Evolutionary conservation across 2,113 vertebrate species (phyloP).

Genomic region (Nestor notabilis): DNA sequence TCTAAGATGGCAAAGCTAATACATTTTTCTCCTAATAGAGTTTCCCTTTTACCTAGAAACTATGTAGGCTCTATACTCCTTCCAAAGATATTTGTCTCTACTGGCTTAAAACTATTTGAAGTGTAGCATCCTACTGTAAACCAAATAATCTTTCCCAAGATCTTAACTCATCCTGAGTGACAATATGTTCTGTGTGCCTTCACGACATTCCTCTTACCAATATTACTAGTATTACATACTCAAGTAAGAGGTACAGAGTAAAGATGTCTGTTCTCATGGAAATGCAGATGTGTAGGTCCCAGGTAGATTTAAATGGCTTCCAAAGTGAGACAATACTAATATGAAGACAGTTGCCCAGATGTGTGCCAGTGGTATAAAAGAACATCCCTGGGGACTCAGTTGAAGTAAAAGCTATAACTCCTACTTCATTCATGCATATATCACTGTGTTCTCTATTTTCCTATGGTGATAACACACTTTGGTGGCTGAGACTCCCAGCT

Average conservation of each 20-base stretch:
- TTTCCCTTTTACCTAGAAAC: background rate
- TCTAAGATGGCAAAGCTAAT: background rate
- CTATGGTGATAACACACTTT: background rate
- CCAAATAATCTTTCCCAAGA: background rate
- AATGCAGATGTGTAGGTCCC: background rate
- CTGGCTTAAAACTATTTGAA: background rate
- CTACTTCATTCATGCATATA: background rate
- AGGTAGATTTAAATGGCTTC: background rate
- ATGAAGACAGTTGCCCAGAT: background rate
- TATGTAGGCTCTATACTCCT: background rate
- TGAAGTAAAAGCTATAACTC: background rate
- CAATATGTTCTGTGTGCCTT: background rate
- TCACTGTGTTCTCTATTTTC: background rate
- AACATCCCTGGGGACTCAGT: background rate
- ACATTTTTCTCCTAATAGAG: background rate
- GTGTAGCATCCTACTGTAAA: background rate
- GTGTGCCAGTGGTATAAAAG: background rate
- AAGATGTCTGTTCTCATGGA: background rate
- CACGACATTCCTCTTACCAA: background rate
- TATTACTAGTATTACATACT: background rate
- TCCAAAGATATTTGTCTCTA: background rate
- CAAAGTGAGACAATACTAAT: background rate
- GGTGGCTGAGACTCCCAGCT: background rate
- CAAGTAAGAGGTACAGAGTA: background rate
- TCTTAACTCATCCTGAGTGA: background rate